Conservation (phyloP, 2,797 vertebrate genomes). For the Enteromius afrohamiltoni region DNA sequence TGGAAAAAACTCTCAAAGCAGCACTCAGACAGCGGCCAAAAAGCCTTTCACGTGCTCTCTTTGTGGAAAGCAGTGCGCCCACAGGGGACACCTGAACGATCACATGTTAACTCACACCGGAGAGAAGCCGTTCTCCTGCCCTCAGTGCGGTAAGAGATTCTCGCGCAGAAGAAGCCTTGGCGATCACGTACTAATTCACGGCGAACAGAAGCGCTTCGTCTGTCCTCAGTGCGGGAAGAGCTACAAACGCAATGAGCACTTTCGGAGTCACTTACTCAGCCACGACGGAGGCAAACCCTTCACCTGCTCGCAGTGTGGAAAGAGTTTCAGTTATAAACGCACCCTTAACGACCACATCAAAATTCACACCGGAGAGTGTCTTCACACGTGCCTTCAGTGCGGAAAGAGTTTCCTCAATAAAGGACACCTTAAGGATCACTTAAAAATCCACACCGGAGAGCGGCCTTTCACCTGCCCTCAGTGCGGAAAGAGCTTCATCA, state of each 20-base stretch:
- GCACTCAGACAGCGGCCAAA: neutral
- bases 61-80: conserved; percentile 16
- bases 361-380: conserved; percentile 25
- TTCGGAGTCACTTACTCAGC: conserved; percentile 10
- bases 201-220: neutral
- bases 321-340: conserved; percentile 28
- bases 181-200: conserved; percentile 14
- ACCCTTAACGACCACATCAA: conserved; percentile 16
- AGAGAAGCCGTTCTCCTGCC: conserved; percentile 18
- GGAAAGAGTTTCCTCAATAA: conserved; percentile 28
- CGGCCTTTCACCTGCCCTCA: conserved; percentile 3
- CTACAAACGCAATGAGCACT: conserved; percentile 25
- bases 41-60: neutral
- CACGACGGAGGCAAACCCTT: conserved; percentile 14
- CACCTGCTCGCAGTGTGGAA: conserved; percentile 26
- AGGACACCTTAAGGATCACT: conserved; percentile 22
- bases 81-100: conserved; percentile 21
- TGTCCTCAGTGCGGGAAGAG: conserved; percentile 30
- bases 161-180: conserved; percentile 6
- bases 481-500: conserved; percentile 28
- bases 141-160: conserved; percentile 29
- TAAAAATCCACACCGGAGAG: conserved; percentile 27
- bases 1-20: neutral
- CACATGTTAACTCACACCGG: conserved; percentile 29
- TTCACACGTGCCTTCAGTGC: conserved; percentile 5